Evolutionary conservation across 2,888 invertebrate genomes (phyloP).

Genomic region (Metopia argyrocephala): DNA sequence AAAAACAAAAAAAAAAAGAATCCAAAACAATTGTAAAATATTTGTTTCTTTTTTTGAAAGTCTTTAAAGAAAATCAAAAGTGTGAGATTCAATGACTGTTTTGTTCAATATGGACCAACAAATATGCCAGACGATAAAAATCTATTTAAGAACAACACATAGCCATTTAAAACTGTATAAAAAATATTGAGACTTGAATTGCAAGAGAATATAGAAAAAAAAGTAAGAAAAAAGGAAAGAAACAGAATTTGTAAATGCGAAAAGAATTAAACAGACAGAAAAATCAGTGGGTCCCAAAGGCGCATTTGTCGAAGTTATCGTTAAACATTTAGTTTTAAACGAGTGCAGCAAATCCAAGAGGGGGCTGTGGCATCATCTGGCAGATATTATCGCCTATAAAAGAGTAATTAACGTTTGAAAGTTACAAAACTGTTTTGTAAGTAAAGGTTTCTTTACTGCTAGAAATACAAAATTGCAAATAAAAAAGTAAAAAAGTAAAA

Average conservation of each 20-base stretch:
- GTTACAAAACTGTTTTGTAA: slow-evolving; percentile 62
- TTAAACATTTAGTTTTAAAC: background rate
- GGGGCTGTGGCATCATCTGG: slow-evolving; percentile 59
- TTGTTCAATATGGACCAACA: slow-evolving; percentile 40
- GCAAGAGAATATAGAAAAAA: background rate
- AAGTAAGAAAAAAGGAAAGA: background rate
- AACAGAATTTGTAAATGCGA: too few relatives aligned
- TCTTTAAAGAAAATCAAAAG: slow-evolving; percentile 51
- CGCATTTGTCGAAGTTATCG: slow-evolving; percentile 55
- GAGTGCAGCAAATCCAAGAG: slow-evolving; percentile 2
- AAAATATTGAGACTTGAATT: background rate
- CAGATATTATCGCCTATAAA: slow-evolving; percentile 68
- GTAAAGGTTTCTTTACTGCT: background rate
- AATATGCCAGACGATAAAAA: slow-evolving; percentile 24
- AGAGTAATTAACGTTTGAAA: slow-evolving; percentile 67
- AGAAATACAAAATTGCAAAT: too few relatives aligned
- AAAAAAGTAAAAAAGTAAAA: too few relatives aligned
- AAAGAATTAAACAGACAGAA: slow-evolving; percentile 5
- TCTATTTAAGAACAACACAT: slow-evolving; percentile 28
- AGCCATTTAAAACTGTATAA: slow-evolving; percentile 1
- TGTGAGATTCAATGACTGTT: slow-evolving; percentile 47
- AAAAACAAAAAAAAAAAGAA: background rate
- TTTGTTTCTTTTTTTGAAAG: slow-evolving; percentile 4
- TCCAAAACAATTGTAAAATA: slow-evolving; percentile 18
- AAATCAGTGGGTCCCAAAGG: slow-evolving; percentile 36